These are phyloP conservation scores for Globodera ellingtonae DNA, from an alignment of 1,140 invertebrate species.

Conservation along the genomic window DNA sequence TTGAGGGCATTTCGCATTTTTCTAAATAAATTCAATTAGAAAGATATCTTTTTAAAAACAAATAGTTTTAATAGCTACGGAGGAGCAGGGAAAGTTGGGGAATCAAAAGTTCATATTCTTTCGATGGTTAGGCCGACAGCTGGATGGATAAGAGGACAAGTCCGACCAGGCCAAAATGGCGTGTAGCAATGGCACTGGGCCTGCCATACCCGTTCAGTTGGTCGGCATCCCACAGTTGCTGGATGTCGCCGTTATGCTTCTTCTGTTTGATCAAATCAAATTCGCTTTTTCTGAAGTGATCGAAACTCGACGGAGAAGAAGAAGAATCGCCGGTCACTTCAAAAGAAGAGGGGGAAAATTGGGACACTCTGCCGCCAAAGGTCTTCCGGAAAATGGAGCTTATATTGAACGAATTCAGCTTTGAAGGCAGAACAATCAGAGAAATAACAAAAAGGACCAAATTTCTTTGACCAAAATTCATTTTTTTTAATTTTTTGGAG, in stretches of 20 bases:
- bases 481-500: background rate
- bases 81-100: too few relatives aligned
- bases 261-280: slow-evolving; percentile 16
- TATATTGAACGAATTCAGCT: background rate
- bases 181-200: too few relatives aligned
- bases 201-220: background rate
- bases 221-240: slow-evolving; percentile 22
- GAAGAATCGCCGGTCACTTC: background rate
- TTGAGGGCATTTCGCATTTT: slow-evolving; percentile 37
- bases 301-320: background rate
- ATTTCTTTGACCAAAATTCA: background rate
- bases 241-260: slow-evolving; percentile 20
- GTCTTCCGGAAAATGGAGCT: background rate
- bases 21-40: background rate
- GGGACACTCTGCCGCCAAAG: background rate
- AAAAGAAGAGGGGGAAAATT: background rate
- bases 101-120: too few relatives aligned
- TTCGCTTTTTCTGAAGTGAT: background rate
- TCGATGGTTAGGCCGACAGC: too few relatives aligned
- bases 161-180: too few relatives aligned
- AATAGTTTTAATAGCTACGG: too few relatives aligned
- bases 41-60: background rate
- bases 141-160: too few relatives aligned
- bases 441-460: slow-evolving; percentile 1
- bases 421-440: background rate